Conservation (phyloP, 2,113 vertebrate species). For the Carassius auratus region DNA sequence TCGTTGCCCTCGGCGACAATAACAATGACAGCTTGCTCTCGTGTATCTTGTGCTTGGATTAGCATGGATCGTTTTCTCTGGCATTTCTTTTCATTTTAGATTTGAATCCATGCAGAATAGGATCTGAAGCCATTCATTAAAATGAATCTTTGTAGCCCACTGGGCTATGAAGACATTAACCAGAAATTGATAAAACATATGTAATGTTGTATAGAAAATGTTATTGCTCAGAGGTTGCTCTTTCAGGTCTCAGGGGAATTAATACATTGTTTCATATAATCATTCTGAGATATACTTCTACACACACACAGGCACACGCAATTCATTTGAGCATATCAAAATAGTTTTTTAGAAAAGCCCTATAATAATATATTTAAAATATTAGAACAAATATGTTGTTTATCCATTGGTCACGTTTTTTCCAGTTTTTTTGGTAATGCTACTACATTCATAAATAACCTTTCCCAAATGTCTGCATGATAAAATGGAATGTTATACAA, state of each 20-base stretch:
- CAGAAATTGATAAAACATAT: neutral
- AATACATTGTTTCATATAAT: neutral
- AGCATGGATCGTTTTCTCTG: slow-evolving; percentile 7
- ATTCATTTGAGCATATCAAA: too few relatives aligned
- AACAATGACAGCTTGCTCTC: slow-evolving; percentile 7
- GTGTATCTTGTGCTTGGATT: neutral
- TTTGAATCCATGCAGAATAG: slow-evolving; percentile 9
- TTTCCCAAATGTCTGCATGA: too few relatives aligned
- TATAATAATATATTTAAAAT: too few relatives aligned
- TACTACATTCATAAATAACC: too few relatives aligned
- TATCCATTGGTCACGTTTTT: too few relatives aligned
- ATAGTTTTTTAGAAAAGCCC: too few relatives aligned
- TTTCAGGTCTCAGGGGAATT: too few relatives aligned
- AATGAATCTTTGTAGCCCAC: neutral
- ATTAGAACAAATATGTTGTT: too few relatives aligned
- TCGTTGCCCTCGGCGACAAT: slow-evolving; percentile 1
- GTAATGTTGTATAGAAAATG: neutral
- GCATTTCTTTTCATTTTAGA: neutral
- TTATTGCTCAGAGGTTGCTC: neutral
- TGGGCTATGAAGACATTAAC: neutral
- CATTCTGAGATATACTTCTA: neutral
- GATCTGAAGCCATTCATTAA: neutral
- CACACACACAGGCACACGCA: too few relatives aligned
- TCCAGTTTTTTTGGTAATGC: neutral
- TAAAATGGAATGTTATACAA: too few relatives aligned